Evolutionary conservation across 2,113 vertebrate species (phyloP).

Genomic region (Lepisosteus osseus): DNA sequence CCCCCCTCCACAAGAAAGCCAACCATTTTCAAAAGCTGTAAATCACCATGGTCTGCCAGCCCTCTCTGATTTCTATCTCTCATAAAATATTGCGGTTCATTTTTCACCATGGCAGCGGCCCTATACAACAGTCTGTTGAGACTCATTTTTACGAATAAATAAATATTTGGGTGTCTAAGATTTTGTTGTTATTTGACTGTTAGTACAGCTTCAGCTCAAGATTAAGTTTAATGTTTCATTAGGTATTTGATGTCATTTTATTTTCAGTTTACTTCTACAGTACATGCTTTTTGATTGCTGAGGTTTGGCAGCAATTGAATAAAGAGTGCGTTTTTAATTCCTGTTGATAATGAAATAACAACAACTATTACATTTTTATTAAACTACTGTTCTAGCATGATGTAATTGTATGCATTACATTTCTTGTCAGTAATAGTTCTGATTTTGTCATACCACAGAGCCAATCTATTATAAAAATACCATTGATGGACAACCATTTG

Average conservation of each 20-base stretch:
- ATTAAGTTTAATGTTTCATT: slow-evolving; percentile 25
- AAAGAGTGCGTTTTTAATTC: slow-evolving; percentile 7
- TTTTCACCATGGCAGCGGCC: slow-evolving; percentile 44
- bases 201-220: slow-evolving; percentile 28
- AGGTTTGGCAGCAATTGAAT: not conserved
- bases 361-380: not conserved
- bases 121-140: slow-evolving; percentile 45
- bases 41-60: slow-evolving; percentile 57
- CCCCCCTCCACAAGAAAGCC: slow-evolving; percentile 38
- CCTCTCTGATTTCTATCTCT: slow-evolving; percentile 47
- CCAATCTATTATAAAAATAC: too few relatives aligned
- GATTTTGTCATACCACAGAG: slow-evolving; percentile 8
- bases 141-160: slow-evolving; percentile 41
- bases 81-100: slow-evolving; percentile 46
- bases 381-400: slow-evolving; percentile 1
- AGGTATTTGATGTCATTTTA: slow-evolving; percentile 24
- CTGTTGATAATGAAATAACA: not conserved
- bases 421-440: not conserved
- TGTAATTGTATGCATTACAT: slow-evolving; percentile 9
- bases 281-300: slow-evolving; percentile 12
- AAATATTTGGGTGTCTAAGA: slow-evolving; percentile 50
- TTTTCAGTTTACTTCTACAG: slow-evolving; percentile 7
- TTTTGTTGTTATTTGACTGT: slow-evolving; percentile 36
- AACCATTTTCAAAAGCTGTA: slow-evolving; percentile 51
- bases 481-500: too few relatives aligned